Percentiles rank a stretch among this genome's conserved stretches.
Conservation (phyloP, 2,113 vertebrate genomes). For the Todiramphus saurophagus region DNA sequence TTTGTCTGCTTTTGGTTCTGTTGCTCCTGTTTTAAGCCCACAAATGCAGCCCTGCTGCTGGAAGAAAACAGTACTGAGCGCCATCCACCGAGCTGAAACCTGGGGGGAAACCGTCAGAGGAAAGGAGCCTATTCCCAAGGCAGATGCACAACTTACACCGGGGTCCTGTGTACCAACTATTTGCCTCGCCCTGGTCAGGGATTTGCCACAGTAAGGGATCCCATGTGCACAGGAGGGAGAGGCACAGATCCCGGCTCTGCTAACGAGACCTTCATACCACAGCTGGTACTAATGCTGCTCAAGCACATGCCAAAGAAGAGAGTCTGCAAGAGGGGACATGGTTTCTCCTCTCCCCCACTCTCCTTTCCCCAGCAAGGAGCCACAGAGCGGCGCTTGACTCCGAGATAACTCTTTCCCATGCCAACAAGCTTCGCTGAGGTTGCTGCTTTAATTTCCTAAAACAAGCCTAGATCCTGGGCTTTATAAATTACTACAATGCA, state of each 20-base stretch:
- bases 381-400: neutral
- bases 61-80: neutral
- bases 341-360: neutral
- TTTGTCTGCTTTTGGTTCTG: neutral
- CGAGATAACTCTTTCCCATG: neutral
- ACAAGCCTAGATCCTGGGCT: neutral
- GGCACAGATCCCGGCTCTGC: neutral
- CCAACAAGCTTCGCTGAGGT: neutral
- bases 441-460: neutral
- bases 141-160: fast-evolving
- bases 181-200: neutral
- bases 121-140: neutral
- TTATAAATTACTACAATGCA: constrained; percentile 11
- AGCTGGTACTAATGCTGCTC: neutral
- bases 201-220: neutral
- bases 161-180: neutral
- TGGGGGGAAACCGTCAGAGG: neutral
- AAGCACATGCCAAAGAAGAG: neutral
- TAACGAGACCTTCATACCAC: neutral
- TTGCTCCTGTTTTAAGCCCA: neutral
- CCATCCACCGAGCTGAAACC: neutral
- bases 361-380: neutral
- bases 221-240: neutral
- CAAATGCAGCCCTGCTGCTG: neutral
- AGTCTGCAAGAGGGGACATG: neutral